Evolutionary conservation across 2,113 vertebrate species (phyloP).

Genomic region (Pelecanus crispus): DNA sequence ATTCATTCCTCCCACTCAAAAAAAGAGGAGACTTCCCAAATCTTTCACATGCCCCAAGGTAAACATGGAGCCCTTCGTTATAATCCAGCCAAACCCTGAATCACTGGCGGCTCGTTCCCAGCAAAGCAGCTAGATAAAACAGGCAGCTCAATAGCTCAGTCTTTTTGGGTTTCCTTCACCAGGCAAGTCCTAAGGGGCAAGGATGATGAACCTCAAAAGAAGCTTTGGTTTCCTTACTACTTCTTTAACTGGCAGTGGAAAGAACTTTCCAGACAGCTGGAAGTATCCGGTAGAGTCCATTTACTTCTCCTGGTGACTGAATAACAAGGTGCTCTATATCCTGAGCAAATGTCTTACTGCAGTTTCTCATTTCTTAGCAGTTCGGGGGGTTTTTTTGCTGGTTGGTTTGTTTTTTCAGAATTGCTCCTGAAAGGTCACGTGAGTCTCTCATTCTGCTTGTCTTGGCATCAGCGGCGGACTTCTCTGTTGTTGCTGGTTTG

Average conservation of each 20-base stretch:
- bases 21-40: background rate
- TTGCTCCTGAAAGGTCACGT: background rate
- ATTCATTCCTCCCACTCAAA: background rate
- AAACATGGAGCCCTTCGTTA: background rate
- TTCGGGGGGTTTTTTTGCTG: background rate
- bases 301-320: background rate
- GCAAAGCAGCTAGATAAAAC: background rate
- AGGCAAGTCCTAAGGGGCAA: background rate
- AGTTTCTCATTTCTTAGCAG: background rate
- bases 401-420: background rate
- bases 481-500: background rate
- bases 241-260: background rate
- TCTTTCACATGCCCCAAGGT: background rate
- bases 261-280: accelerated
- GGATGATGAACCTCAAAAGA: background rate
- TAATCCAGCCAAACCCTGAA: background rate
- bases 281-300: background rate
- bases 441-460: background rate
- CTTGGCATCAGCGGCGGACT: background rate
- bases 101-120: background rate
- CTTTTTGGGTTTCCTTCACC: background rate
- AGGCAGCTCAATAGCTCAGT: background rate
- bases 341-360: background rate
- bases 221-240: background rate
- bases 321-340: background rate